phyloP scores from a whole-genome alignment of 2,888 invertebrate species.

The Leucophenga montana region DNA sequence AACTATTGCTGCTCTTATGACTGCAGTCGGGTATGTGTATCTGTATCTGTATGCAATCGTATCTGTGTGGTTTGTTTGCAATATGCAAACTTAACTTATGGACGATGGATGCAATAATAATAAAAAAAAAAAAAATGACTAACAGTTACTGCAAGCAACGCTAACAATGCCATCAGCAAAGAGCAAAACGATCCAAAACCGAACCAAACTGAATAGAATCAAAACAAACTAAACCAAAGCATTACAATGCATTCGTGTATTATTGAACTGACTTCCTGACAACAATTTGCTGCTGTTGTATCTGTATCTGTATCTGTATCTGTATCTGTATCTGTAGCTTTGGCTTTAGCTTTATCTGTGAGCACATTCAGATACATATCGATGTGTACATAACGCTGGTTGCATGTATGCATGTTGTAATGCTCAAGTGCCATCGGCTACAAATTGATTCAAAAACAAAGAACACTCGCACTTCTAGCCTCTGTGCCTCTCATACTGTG shows the following conservation, averaged over 20 bases:
- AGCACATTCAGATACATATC: not conserved
- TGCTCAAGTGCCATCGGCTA: constrained; percentile 8
- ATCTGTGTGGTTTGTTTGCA: not conserved
- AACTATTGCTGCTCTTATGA: constrained; percentile 1
- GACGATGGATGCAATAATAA: not conserved
- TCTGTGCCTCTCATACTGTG: not conserved
- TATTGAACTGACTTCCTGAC: constrained; percentile 5
- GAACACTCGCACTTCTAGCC: not conserved
- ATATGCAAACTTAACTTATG: constrained; percentile 10
- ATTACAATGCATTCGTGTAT: not conserved
- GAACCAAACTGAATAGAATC: not conserved
- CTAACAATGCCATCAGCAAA: not conserved
- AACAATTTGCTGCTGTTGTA: not conserved
- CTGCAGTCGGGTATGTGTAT: not conserved
- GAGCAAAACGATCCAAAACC: not conserved
- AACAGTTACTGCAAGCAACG: constrained; percentile 20
- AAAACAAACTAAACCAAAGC: not conserved
- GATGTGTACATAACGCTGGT: not conserved
- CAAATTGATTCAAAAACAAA: constrained; percentile 14
- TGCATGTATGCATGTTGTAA: constrained; percentile 4
- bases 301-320: not conserved
- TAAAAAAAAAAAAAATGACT: constrained; percentile 1
- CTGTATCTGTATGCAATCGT: not conserved
- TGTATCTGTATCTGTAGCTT: not conserved
- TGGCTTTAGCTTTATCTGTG: no score